Conservation (phyloP, 1,140 invertebrate genomes). For the Apis laboriosa region DNA sequence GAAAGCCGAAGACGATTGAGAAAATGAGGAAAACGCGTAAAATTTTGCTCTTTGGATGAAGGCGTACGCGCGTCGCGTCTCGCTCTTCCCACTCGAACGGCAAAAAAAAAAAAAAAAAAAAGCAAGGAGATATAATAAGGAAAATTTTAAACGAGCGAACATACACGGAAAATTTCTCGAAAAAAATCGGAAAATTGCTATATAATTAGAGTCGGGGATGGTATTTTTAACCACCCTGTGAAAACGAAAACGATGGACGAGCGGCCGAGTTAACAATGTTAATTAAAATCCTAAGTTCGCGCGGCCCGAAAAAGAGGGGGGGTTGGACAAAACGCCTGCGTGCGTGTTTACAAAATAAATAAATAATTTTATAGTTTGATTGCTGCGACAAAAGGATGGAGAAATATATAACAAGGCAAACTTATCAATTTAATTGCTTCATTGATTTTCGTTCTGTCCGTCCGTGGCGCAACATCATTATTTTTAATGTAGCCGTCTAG, state of each 20-base stretch:
- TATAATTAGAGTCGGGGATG: background rate
- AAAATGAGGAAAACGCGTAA: background rate
- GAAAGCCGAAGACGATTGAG: no score
- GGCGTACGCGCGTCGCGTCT: no score
- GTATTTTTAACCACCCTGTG: background rate
- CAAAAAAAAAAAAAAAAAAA: no score
- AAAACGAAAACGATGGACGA: background rate
- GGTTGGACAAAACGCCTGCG: background rate
- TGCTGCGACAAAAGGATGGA: slow-evolving; percentile 32
- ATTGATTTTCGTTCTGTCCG: slow-evolving; percentile 32
- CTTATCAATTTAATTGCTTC: slow-evolving; percentile 53
- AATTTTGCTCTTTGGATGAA: slow-evolving; percentile 34
- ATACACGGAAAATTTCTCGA: background rate
- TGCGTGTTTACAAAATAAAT: background rate
- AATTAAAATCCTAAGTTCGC: slow-evolving; percentile 31
- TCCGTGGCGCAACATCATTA: slow-evolving; percentile 37
- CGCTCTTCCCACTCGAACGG: background rate
- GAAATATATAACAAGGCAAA: slow-evolving; percentile 36
- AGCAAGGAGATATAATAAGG: background rate
- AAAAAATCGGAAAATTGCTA: background rate
- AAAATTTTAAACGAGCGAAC: slow-evolving; percentile 52
- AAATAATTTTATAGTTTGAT: slow-evolving; percentile 38
- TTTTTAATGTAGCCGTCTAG: slow-evolving; percentile 44
- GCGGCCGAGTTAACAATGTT: background rate
- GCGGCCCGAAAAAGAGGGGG: background rate